Conservation (phyloP, 1,140 invertebrate species). For the Leptopilina boulardi region DNA sequence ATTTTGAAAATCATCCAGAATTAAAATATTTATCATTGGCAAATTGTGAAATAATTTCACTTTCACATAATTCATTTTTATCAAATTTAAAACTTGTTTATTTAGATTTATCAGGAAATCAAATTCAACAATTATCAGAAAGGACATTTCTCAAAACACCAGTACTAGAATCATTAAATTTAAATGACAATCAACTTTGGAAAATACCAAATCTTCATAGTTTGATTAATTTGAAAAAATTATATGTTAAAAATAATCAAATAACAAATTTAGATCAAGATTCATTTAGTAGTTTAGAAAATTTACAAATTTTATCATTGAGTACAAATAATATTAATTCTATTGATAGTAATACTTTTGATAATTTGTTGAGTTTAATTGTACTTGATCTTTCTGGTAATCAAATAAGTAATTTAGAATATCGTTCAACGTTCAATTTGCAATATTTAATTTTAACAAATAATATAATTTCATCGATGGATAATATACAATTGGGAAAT, state of each 20-base stretch:
- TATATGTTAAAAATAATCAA: slow-evolving; percentile 34
- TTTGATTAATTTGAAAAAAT: slow-evolving; percentile 17
- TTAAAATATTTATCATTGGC: slow-evolving; percentile 12
- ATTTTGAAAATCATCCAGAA: not conserved
- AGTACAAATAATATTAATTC: not conserved
- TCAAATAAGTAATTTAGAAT: not conserved
- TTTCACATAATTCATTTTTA: not conserved
- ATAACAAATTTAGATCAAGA: not conserved
- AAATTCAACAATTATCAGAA: not conserved
- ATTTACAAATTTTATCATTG: not conserved
- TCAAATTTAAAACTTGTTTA: not conserved
- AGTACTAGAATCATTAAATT: not conserved
- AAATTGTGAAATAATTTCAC: not conserved
- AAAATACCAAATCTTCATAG: slow-evolving; percentile 18
- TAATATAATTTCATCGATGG: not conserved
- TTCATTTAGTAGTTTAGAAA: not conserved
- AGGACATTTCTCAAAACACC: not conserved
- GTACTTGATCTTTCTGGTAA: slow-evolving; percentile 23
- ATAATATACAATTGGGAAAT: not conserved
- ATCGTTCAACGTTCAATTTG: not conserved
- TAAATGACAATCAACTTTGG: slow-evolving; percentile 20
- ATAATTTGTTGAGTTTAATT: not conserved
- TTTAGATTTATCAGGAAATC: slow-evolving; percentile 30
- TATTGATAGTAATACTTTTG: not conserved
- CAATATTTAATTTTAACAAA: not conserved